Conservation (phyloP, 1,140 invertebrate species). For the Sweltsa coloradensis region DNA sequence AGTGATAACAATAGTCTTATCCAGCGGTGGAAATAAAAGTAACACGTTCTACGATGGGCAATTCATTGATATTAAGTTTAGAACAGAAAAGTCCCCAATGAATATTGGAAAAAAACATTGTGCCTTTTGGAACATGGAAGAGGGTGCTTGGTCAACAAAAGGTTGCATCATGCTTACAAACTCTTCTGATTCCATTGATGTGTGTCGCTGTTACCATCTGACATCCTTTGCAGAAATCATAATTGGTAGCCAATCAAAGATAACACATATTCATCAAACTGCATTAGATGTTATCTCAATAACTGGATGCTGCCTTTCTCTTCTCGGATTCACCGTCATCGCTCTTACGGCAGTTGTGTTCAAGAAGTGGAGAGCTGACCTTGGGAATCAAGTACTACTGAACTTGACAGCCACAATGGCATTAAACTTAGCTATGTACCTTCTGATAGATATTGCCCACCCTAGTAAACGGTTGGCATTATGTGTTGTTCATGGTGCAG, state of each 20-base stretch:
- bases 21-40: too few species aligned
- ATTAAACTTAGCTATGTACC: conserved; percentile 38
- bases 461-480: not conserved
- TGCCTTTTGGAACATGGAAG: not conserved
- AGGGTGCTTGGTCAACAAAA: not conserved
- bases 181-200: conserved; percentile 24
- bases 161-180: not conserved
- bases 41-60: too few species aligned
- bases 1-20: too few species aligned
- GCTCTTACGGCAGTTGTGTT: conserved; percentile 42
- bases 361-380: conserved; percentile 40
- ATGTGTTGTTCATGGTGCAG: not conserved
- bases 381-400: conserved; percentile 44
- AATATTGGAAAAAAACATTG: not conserved
- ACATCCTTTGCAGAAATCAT: conserved; percentile 45
- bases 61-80: too few species aligned
- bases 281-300: conserved; percentile 43
- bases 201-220: conserved; percentile 42
- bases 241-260: conserved; percentile 25
- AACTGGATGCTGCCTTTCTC: conserved; percentile 41
- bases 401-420: conserved; percentile 36
- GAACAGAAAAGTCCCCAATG: too few species aligned
- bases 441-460: conserved; percentile 39
- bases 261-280: conserved; percentile 29
- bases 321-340: conserved; percentile 41